Conservation (phyloP, 2,888 invertebrate genomes). For the Andrena flavipes region DNA sequence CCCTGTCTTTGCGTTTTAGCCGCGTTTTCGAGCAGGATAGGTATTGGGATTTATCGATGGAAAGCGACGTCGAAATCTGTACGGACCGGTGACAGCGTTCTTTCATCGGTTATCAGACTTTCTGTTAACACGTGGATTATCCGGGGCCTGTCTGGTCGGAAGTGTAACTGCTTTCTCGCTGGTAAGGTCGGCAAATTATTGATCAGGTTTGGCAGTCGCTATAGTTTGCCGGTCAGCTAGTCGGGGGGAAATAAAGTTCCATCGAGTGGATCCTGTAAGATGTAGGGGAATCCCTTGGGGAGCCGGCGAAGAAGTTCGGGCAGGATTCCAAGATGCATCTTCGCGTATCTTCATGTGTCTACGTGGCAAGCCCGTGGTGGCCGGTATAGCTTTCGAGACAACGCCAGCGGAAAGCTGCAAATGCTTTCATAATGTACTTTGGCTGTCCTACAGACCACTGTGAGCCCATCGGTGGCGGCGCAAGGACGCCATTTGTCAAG, state of each 20-base stretch:
- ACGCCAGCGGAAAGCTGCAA: constrained; percentile 18
- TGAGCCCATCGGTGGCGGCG: constrained; percentile 29
- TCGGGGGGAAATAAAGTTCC: constrained; percentile 48
- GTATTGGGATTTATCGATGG: too few relatives aligned
- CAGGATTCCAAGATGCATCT: constrained; percentile 36
- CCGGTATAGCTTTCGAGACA: constrained; percentile 11
- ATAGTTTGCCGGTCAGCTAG: constrained; percentile 38
- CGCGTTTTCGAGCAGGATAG: too few relatives aligned
- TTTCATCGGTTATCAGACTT: too few relatives aligned
- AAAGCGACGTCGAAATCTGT: too few relatives aligned
- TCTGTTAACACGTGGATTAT: too few relatives aligned
- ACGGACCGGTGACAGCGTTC: too few relatives aligned
- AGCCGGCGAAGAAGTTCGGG: constrained; percentile 27
- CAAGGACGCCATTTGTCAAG: constrained; percentile 63
- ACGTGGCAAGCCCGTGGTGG: constrained; percentile 10
- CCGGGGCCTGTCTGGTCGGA: too few relatives aligned
- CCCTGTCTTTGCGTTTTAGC: too few relatives aligned
- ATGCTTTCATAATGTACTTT: constrained; percentile 44
- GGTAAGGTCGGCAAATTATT: constrained; percentile 41
- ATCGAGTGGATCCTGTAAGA: constrained; percentile 34
- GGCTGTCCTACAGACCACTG: constrained; percentile 16
- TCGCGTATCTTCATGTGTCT: constrained; percentile 45
- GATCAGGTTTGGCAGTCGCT: constrained; percentile 24
- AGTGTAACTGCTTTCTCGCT: too few relatives aligned
- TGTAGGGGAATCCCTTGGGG: constrained; percentile 14